Evolutionary conservation across 1,140 invertebrate species (phyloP), one percentile per base, ranked within the genome.

Genomic region (Dendrolimus punctatus): DNA sequence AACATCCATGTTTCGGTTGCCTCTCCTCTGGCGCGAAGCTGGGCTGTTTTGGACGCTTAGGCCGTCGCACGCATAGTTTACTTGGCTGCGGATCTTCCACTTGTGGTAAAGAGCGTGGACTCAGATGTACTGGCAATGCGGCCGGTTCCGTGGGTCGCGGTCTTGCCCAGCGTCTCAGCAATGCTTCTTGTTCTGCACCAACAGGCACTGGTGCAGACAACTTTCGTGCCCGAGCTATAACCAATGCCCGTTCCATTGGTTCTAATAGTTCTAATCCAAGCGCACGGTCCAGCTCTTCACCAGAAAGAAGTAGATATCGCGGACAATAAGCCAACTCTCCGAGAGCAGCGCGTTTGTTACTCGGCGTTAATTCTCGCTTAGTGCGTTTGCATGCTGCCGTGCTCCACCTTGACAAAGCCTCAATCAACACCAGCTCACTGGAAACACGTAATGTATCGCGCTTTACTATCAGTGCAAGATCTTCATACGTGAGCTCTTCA

Each of bases 341-440:
- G 0, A 94, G 76, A 4, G 92, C 88, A n/a, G 82, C 71, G 6
- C 93, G 85, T 47, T 90, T 90, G 63, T 92, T 93, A 6, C 68
- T 73, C 2, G 89, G 65, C 4, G 89, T 91, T 36, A 93, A 73
- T 55, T 93, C 91, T 39, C 91, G 64, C 39, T 92, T 90, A 38
- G 83, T 82, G 46, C 91, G 85, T 53, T 91, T 90, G 64, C 93
- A 94, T 49, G 91, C 89, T 5, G 91, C 90, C 23, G 88, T 90
- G 6, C 90, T 89, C 93, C 93, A 94, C 51, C 91, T 87, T 23
- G 90, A 88, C 42, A 93, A 61, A 5, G 92, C 91, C 8, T 82
- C 73, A 42, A 91, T 91, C 4, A 93, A 68, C 2, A 88, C 68
- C 3, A 87, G 77, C 66, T 93, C 92, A 46, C 80, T 87, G 0